phyloP scores from a whole-genome alignment of 2,113 vertebrate genomes.

The Ctenomys sociabilis region DNA sequence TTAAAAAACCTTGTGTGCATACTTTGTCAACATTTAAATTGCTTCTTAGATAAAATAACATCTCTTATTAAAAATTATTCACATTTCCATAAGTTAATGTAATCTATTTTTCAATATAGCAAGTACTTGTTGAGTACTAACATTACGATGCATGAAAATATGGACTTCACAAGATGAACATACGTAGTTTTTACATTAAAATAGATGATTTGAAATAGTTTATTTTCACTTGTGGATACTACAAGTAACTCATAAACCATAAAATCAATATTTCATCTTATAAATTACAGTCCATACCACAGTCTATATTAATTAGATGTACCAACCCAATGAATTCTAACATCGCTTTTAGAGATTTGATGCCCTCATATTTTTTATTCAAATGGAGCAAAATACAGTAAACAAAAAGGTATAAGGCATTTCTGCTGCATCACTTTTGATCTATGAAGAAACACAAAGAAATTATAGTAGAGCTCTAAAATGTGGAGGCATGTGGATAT shows the following conservation, averaged over 20 bases:
- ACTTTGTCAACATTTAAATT: not conserved
- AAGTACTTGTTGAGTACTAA: not conserved
- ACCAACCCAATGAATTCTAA: not conserved
- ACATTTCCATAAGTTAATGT: not conserved
- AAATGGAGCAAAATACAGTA: not conserved
- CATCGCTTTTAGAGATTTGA: not conserved
- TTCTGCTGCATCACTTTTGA: not conserved
- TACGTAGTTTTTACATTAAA: not conserved
- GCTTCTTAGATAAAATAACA: not conserved
- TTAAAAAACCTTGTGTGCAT: not conserved
- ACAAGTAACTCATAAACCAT: not conserved
- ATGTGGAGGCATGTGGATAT: not conserved
- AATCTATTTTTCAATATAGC: not conserved
- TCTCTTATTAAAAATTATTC: not conserved
- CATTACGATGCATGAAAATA: not conserved
- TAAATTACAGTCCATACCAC: not conserved
- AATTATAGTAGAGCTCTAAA: not conserved
- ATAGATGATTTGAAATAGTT: not conserved
- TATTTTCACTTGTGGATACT: not conserved
- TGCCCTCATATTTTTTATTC: not conserved
- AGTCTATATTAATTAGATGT: not conserved
- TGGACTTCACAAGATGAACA: not conserved
- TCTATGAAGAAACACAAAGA: not conserved
- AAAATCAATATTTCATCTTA: constrained; percentile 12
- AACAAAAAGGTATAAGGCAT: not conserved